phyloP scores from a whole-genome alignment of 2,888 invertebrate species.

The Machimus rusticus region DNA sequence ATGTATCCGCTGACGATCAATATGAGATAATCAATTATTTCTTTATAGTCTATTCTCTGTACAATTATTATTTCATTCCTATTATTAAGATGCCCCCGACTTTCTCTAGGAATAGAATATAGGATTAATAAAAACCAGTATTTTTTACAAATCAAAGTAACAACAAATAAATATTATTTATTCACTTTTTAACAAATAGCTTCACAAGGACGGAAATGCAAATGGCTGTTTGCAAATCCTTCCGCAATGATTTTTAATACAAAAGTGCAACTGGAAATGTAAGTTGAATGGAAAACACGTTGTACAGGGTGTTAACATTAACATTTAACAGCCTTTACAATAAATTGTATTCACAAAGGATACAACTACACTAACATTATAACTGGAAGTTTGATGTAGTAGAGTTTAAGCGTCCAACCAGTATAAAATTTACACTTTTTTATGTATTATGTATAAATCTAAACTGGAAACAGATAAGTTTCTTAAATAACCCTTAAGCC shows the following conservation, averaged over 20 bases:
- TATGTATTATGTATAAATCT: not conserved
- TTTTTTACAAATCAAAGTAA: not conserved
- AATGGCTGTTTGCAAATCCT: constrained; percentile 33
- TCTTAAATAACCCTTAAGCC: not conserved
- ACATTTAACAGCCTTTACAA: not conserved
- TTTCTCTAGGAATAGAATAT: not conserved
- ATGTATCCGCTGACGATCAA: too few relatives aligned
- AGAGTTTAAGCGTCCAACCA: not conserved
- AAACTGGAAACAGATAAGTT: not conserved
- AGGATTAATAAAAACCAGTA: not conserved
- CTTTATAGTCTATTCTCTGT: too few relatives aligned
- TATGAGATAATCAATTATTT: too few relatives aligned
- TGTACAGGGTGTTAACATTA: constrained; percentile 42
- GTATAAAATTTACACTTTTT: constrained; percentile 12
- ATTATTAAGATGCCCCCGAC: too few relatives aligned
- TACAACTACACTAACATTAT: constrained; percentile 13
- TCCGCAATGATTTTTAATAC: constrained; percentile 22
- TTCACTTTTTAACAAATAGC: not conserved
- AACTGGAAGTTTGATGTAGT: not conserved
- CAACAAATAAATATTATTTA: not conserved
- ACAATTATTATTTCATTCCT: too few relatives aligned
- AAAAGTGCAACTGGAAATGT: not conserved
- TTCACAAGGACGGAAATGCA: constrained; percentile 8
- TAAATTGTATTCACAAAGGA: constrained; percentile 24
- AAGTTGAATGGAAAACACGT: constrained; percentile 35